A percentile compares a stretch with the other conserved stretches of the same genome.
phyloP scores from a whole-genome alignment of 2,797 vertebrate species.

The Rhinophrynus dorsalis region DNA sequence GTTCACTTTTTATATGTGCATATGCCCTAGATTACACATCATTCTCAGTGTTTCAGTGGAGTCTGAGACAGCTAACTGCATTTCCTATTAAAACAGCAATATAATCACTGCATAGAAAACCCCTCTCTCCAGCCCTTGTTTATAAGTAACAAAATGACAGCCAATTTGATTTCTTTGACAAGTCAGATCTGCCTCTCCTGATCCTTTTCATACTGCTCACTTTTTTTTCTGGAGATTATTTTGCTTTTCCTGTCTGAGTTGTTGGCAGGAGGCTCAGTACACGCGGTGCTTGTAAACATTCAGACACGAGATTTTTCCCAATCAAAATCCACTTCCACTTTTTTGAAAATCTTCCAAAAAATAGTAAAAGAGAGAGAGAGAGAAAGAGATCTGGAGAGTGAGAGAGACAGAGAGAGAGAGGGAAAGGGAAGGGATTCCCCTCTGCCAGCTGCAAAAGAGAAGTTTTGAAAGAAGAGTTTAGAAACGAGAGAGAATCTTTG shows the following conservation, averaged over 20 bases:
- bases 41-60: no score
- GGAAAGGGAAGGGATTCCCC: slow-evolving; percentile 72
- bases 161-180: background rate
- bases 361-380: slow-evolving; percentile 69
- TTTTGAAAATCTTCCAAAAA: slow-evolving; percentile 91
- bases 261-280: slow-evolving; percentile 78
- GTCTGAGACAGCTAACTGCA: no score
- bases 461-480: slow-evolving; percentile 68
- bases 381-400: slow-evolving; percentile 23
- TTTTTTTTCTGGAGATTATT: slow-evolving; percentile 39
- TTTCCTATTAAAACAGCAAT: background rate
- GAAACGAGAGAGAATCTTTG: slow-evolving; percentile 23
- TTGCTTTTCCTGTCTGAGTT: slow-evolving; percentile 63
- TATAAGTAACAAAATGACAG: slow-evolving; percentile 13
- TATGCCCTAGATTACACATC: no score
- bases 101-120: background rate
- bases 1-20: no score
- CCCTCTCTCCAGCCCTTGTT: background rate
- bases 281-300: slow-evolving; percentile 92
- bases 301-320: slow-evolving; percentile 89
- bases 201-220: slow-evolving; percentile 8
- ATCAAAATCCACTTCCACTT: slow-evolving; percentile 88
- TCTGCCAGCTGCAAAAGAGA: slow-evolving; percentile 56
- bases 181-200: slow-evolving; percentile 22
- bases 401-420: slow-evolving; percentile 23